These are phyloP conservation scores for Neoitamus cyanurus DNA, from an alignment of 2,888 invertebrate species.

Conservation along the genomic window DNA sequence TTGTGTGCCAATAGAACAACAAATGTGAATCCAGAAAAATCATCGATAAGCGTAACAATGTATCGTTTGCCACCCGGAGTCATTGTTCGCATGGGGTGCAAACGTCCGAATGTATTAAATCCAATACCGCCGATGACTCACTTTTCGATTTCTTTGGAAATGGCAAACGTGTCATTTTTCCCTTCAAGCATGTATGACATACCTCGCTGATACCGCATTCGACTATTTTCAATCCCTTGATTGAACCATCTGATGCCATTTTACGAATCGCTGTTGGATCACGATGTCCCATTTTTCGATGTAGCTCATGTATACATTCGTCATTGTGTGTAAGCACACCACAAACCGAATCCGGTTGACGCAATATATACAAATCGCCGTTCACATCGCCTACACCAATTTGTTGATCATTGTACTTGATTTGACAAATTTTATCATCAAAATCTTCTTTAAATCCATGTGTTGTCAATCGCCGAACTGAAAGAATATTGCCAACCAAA, in stretches of 20 bases:
- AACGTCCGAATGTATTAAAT: slow-evolving; percentile 57
- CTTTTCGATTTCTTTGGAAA: slow-evolving; percentile 55
- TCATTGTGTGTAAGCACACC: neutral
- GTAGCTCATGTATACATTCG: neutral
- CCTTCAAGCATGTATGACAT: slow-evolving; percentile 52
- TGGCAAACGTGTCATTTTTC: slow-evolving; percentile 54
- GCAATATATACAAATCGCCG: slow-evolving; percentile 22
- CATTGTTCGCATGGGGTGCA: slow-evolving; percentile 58
- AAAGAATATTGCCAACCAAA: slow-evolving; percentile 51
- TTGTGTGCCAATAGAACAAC: slow-evolving; percentile 54
- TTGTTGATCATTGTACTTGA: neutral
- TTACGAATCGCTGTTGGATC: slow-evolving; percentile 12
- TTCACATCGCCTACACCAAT: slow-evolving; percentile 14
- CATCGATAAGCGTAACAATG: slow-evolving; percentile 58
- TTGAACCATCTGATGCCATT: slow-evolving; percentile 8
- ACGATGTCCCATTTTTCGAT: slow-evolving; percentile 29
- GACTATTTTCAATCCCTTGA: neutral
- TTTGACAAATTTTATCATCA: slow-evolving; percentile 36
- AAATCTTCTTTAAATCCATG: slow-evolving; percentile 15
- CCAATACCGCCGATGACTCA: slow-evolving; percentile 48
- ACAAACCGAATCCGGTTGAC: neutral
- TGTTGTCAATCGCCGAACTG: slow-evolving; percentile 30
- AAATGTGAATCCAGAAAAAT: slow-evolving; percentile 56
- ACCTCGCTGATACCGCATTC: neutral
- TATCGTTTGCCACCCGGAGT: slow-evolving; percentile 56